Base-by-base conservation (phyloP, 1,140 invertebrate species). In the Diorhabda carinulata region DNA sequence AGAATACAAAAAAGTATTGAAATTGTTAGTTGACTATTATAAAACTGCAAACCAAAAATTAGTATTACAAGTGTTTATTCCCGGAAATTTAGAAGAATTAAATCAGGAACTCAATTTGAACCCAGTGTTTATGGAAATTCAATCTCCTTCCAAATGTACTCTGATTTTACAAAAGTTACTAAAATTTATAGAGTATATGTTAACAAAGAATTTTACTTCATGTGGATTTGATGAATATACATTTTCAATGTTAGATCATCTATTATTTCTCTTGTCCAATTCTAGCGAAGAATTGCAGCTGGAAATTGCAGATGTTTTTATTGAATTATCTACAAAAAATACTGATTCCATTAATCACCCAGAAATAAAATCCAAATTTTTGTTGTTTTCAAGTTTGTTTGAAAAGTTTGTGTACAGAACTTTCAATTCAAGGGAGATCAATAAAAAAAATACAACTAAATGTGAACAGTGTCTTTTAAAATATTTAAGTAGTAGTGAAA, bases 41-140 rank as follows among this genome's bases (percentile, higher is more conserved):
- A 77, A 81, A 74, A 74, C 81, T 68, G 64, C 61, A 41, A 25
- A 41, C 8, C 64, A 72, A 43, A 69, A 5, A 43, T 57, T 79
- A 61, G 59, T 69, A 52, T 70, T 86, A 58, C 72, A 83, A 61
- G 78, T 83, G 65, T 87, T 86, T 76, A 75, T 77, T 61, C 79
- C 82, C 9, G 76, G 80, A 64, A 69, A 81, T 73, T 77, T 81
- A 65, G 69, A 79, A 58, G 81, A 84, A 66, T 79, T 83, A 59
- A 78, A 79, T 76, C 74, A 79, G 6, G 78, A 82, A 66, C 73
- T 87, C 8, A 81, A 85, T 74, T 80, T 87, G 67, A 80, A 81
- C 57, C 80, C 82, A 74, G 76, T 82, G 70, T 72, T 43, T 59
- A 77, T 79, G 41, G 71, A 73, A 67, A 69, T 81, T n/a, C 61